Evolutionary conservation across 1,140 invertebrate genomes (phyloP).

Genomic region (Temnothorax nylanderi): DNA sequence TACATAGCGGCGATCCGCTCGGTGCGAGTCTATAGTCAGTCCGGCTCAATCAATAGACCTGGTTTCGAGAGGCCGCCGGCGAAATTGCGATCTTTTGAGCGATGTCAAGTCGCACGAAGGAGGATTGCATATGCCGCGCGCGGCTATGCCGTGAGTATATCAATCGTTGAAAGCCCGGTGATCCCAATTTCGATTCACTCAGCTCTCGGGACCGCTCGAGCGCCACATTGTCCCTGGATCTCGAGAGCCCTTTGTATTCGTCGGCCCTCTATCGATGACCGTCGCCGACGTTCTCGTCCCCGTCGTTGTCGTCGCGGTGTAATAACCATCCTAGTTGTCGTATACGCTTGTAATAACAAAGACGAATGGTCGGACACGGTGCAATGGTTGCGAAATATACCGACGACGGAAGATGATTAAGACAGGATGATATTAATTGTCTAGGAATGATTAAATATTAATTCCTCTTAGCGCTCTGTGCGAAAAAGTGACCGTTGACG

Average conservation of each 20-base stretch:
- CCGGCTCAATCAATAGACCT: slow-evolving; percentile 35
- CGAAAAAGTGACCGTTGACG: not conserved
- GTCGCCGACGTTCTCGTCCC: slow-evolving; percentile 34
- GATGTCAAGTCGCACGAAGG: slow-evolving; percentile 49
- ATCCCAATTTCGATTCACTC: slow-evolving; percentile 71
- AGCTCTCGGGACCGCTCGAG: slow-evolving; percentile 40
- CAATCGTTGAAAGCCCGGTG: slow-evolving; percentile 61
- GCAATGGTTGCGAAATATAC: slow-evolving; percentile 7
- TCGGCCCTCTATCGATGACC: slow-evolving; percentile 61
- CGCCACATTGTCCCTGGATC: slow-evolving; percentile 69
- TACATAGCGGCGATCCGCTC: slow-evolving; percentile 7
- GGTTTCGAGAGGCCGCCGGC: slow-evolving; percentile 24
- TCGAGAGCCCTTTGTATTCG: slow-evolving; percentile 68
- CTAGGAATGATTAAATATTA: slow-evolving; percentile 38
- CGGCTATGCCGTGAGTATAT: slow-evolving; percentile 50
- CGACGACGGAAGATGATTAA: not conserved
- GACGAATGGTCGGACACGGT: not conserved
- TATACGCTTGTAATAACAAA: slow-evolving; percentile 59
- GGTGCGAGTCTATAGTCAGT: not conserved
- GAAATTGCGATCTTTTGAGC: slow-evolving; percentile 60
- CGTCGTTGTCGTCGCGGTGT: slow-evolving; percentile 32
- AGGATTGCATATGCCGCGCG: slow-evolving; percentile 33
- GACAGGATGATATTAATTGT: slow-evolving; percentile 26
- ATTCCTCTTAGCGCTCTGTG: not conserved
- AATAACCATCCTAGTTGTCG: slow-evolving; percentile 62